Conservation (phyloP, 2,888 invertebrate species). For the Caenorhabditis virilis region DNA sequence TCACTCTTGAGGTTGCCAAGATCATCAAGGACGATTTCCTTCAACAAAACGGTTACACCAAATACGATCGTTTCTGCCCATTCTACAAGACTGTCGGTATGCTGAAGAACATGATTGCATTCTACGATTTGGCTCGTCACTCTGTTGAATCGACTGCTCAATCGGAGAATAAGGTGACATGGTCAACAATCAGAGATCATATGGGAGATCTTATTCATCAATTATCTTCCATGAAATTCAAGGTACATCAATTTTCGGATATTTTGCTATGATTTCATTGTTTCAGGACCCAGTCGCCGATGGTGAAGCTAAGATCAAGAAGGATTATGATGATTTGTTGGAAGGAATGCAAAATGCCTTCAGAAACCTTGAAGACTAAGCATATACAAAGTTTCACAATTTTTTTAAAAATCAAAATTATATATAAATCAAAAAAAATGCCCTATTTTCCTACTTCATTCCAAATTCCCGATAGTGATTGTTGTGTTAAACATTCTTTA, state of each 20-base stretch:
- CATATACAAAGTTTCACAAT: too few species aligned
- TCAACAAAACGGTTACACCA: slow-evolving; percentile 90
- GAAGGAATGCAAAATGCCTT: slow-evolving; percentile 97
- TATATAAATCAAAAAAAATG: too few species aligned
- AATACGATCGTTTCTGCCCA: slow-evolving; percentile 83
- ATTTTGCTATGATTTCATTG: not conserved
- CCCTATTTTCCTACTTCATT: too few species aligned
- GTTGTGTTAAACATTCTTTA: too few species aligned
- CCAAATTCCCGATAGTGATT: too few species aligned
- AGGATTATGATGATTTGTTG: slow-evolving; percentile 92
- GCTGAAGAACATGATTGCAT: slow-evolving; percentile 94
- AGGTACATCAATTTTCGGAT: slow-evolving; percentile 69
- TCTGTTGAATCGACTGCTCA: slow-evolving; percentile 97
- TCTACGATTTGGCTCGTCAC: slow-evolving; percentile 97
- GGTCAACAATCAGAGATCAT: slow-evolving; percentile 88
- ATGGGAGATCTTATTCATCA: slow-evolving; percentile 96
- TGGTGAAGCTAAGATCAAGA: slow-evolving; percentile 94
- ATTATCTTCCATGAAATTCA: slow-evolving; percentile 98
- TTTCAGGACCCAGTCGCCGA: slow-evolving; percentile 79
- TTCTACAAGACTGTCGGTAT: slow-evolving; percentile 99
- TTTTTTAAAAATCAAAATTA: too few species aligned
- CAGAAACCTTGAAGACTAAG: slow-evolving; percentile 74
- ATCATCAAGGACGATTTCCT: slow-evolving; percentile 92
- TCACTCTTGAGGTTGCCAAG: slow-evolving; percentile 89
- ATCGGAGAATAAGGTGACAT: slow-evolving; percentile 87